These are phyloP conservation scores for Diorhabda sublineata DNA, from an alignment of 1,140 invertebrate genomes.

Conservation along the genomic window DNA sequence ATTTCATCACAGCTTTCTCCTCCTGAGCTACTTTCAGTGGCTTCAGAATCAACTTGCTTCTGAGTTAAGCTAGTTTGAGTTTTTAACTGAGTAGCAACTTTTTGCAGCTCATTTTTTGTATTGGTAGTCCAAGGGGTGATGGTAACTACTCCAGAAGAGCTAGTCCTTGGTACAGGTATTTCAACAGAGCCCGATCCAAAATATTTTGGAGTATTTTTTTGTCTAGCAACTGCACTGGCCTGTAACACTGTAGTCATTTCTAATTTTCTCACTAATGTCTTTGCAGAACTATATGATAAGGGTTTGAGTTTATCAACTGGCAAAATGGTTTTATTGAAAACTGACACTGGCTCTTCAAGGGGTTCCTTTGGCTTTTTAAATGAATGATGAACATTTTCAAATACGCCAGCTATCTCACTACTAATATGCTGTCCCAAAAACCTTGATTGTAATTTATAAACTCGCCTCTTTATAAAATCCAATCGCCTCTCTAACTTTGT, in stretches of 20 bases:
- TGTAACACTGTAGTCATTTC: conserved; percentile 48
- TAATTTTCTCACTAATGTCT: conserved; percentile 54
- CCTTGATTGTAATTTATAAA: conserved; percentile 70
- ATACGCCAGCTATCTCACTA: conserved; percentile 67
- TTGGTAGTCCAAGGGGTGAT: conserved; percentile 50
- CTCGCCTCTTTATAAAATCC: conserved; percentile 65
- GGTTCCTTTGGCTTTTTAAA: conserved; percentile 42
- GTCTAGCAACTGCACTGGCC: conserved; percentile 37
- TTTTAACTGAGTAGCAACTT: conserved; percentile 63
- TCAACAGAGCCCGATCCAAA: conserved; percentile 61
- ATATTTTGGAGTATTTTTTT: conserved; percentile 51
- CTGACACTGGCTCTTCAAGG: conserved; percentile 16
- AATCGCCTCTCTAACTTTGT: conserved; percentile 61
- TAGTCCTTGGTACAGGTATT: conserved; percentile 43
- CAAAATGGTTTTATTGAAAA: neutral
- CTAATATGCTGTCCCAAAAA: conserved; percentile 69
- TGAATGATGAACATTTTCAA: conserved; percentile 64
- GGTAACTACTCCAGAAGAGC: conserved; percentile 48
- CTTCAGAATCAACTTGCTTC: conserved; percentile 80
- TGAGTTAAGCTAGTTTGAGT: conserved; percentile 69
- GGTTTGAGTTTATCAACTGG: conserved; percentile 37
- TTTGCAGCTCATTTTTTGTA: conserved; percentile 55
- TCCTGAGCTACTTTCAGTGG: conserved; percentile 88
- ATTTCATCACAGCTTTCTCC: conserved; percentile 91
- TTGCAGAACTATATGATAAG: conserved; percentile 53